Evolutionary conservation across 1,140 invertebrate species (phyloP), one percentile per base, ranked within the genome.

Genomic region (Octopus sinensis): DNA sequence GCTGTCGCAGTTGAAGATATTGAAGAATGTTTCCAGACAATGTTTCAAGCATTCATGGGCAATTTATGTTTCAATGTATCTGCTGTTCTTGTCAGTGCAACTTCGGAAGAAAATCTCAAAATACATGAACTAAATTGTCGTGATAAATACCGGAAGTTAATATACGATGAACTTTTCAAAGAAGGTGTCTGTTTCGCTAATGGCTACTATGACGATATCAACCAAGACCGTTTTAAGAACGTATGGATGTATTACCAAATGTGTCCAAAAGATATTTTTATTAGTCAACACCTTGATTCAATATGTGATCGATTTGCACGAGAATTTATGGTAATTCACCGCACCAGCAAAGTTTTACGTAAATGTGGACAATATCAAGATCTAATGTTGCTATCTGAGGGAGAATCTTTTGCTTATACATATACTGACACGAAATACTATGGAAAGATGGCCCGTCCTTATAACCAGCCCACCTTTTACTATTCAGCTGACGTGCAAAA

Each of bases 361-460:
- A 89, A 89, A 82, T 89, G 88, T 83, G 88, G 88, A 4, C 88
- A 89, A 71, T 88, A 89, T 80, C 88, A 89, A 78, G 88, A 89
- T 78, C 80, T 89, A 13, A 88, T 89, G 87, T 82, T 89, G 0
- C 78, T 89, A 9, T 88, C 87, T 5, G 86, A 88, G 73, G 88
- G 88, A 1, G 85, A 88, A 30, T 83, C 85, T 73, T 71, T 83
- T 13, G 88, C 88, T 2, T 89, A 84, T 73, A 82, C 85, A 4
- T 89, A 89, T 79, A 86, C 86, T 53, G 88, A 89, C 78, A 30
- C 76, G 0, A 81, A 79, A 43, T 85, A 84, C 75, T 89, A 89
- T 78, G 88, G 87, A 5, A 84, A 81, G 13, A 52, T 73, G 53
- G 87, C 88, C 23, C 79, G 88, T 71, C 82, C 80, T 76, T 84